Percentiles rank a stretch among this genome's conserved stretches.
These are phyloP conservation scores for Drosophila setifemur DNA, from an alignment of 1,140 invertebrate species.

Conservation along the genomic window DNA sequence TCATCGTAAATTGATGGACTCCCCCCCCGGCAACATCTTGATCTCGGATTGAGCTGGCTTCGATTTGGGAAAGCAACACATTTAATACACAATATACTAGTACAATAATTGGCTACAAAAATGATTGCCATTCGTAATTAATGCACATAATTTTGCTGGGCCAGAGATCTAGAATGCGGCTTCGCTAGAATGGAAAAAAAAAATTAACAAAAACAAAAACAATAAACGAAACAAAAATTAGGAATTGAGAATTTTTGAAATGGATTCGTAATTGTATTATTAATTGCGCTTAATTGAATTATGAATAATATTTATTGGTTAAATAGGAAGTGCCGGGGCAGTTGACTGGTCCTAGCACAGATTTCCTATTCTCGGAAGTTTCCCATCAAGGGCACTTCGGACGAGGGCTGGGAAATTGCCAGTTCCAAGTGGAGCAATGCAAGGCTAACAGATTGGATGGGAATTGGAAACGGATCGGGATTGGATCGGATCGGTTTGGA, in stretches of 20 bases:
- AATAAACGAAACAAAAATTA: slow-evolving; percentile 6
- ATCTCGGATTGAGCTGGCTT: slow-evolving; percentile 3
- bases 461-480: too few species aligned
- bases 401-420: slow-evolving; percentile 33
- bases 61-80: slow-evolving; percentile 75
- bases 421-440: background rate
- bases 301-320: slow-evolving; percentile 66
- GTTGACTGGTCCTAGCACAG: slow-evolving; percentile 28
- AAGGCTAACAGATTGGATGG: slow-evolving; percentile 38
- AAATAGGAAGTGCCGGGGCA: slow-evolving; percentile 40
- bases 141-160: slow-evolving; percentile 73
- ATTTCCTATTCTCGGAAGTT: slow-evolving; percentile 67
- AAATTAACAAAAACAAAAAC: slow-evolving; percentile 1
- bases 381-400: slow-evolving; percentile 41
- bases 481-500: too few species aligned
- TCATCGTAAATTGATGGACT: slow-evolving; percentile 21
- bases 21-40: slow-evolving; percentile 6
- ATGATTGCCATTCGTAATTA: slow-evolving; percentile 75
- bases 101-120: slow-evolving; percentile 71
- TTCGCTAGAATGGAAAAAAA: slow-evolving; percentile 49
- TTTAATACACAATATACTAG: slow-evolving; percentile 54
- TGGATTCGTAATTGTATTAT: slow-evolving; percentile 78
- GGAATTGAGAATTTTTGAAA: slow-evolving; percentile 64
- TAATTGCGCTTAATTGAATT: slow-evolving; percentile 77
- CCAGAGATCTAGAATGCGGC: slow-evolving; percentile 49